A percentile compares a stretch with the other conserved stretches of the same genome.
These are phyloP conservation scores for Andrena camellia DNA, from an alignment of 2,888 invertebrate species.

Conservation along the genomic window DNA sequence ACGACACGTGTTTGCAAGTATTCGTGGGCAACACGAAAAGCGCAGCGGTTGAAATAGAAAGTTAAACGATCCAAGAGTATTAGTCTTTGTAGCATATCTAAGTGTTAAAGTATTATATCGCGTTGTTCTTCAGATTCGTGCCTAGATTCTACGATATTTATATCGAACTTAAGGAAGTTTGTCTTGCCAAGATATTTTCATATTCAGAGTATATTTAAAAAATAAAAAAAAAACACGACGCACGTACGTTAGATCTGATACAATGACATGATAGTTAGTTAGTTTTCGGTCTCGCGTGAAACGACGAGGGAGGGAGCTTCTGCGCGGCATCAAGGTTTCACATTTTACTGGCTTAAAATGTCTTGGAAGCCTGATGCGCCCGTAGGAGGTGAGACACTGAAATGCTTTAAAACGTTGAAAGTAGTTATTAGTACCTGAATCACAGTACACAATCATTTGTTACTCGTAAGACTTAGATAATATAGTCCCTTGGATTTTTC, in stretches of 20 bases:
- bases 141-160: conserved; percentile 51
- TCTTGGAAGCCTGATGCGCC: neutral
- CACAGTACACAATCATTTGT: conserved; percentile 72
- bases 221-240: conserved; percentile 4
- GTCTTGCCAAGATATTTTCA: conserved; percentile 70
- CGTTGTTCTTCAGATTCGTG: conserved; percentile 37
- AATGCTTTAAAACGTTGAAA: conserved; percentile 70
- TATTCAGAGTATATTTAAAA: conserved; percentile 37
- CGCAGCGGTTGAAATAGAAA: neutral
- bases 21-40: conserved; percentile 9
- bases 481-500: conserved; percentile 50
- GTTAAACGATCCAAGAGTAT: conserved; percentile 9
- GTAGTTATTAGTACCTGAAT: conserved; percentile 78
- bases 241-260: conserved; percentile 36
- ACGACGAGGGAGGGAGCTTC: neutral
- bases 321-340: neutral
- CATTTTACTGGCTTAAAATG: conserved; percentile 43
- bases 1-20: neutral
- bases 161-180: conserved; percentile 45
- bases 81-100: conserved; percentile 19
- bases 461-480: conserved; percentile 65
- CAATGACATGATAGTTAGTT: conserved; percentile 15
- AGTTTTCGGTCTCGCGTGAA: conserved; percentile 21
- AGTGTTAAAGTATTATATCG: conserved; percentile 33
- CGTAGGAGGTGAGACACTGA: conserved; percentile 43